A percentile compares a stretch with the other conserved stretches of the same genome.
phyloP scores from a whole-genome alignment of 2,113 vertebrate species.

The Patagioenas fasciata region DNA sequence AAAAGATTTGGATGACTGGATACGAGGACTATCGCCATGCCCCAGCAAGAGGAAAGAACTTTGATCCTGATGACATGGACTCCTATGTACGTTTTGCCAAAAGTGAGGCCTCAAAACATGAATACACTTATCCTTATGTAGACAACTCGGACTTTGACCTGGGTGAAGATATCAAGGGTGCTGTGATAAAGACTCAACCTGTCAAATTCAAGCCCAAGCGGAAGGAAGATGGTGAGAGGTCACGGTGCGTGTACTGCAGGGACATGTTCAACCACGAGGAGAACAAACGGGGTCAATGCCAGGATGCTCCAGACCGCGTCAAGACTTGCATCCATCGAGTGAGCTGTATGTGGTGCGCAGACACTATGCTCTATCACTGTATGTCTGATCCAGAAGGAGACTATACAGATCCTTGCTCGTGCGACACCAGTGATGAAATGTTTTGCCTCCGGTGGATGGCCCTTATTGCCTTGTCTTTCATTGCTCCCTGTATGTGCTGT shows the following conservation, averaged over 20 bases:
- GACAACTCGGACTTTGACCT: slow-evolving; percentile 83
- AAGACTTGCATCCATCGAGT: slow-evolving; percentile 88
- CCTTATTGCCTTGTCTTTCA: slow-evolving; percentile 90
- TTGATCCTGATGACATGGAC: slow-evolving; percentile 84
- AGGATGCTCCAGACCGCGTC: slow-evolving; percentile 92
- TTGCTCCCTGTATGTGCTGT: slow-evolving; percentile 98
- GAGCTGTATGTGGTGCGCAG: slow-evolving; percentile 98
- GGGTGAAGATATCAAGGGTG: slow-evolving; percentile 83
- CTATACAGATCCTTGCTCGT: slow-evolving; percentile 97
- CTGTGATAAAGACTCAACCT: slow-evolving; percentile 90
- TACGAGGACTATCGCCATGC: slow-evolving; percentile 98
- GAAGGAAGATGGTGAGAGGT: slow-evolving; percentile 86
- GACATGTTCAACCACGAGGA: slow-evolving; percentile 90
- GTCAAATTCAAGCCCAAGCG: slow-evolving; percentile 81
- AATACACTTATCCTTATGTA: slow-evolving; percentile 93
- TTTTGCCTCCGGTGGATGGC: slow-evolving; percentile 96
- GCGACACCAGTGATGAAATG: slow-evolving; percentile 91
- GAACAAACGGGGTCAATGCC: slow-evolving; percentile 90
- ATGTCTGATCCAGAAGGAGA: slow-evolving; percentile 99
- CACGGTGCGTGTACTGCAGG: slow-evolving; percentile 92
- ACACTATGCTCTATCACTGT: slow-evolving; percentile 99
- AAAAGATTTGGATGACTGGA: slow-evolving; percentile 91
- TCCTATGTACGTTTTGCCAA: slow-evolving; percentile 94
- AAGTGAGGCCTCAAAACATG: slow-evolving; percentile 89
- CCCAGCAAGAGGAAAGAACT: slow-evolving; percentile 84